These are phyloP conservation scores for Drosophila watanabei DNA, from an alignment of 1,140 invertebrate genomes.

Conservation along the genomic window DNA sequence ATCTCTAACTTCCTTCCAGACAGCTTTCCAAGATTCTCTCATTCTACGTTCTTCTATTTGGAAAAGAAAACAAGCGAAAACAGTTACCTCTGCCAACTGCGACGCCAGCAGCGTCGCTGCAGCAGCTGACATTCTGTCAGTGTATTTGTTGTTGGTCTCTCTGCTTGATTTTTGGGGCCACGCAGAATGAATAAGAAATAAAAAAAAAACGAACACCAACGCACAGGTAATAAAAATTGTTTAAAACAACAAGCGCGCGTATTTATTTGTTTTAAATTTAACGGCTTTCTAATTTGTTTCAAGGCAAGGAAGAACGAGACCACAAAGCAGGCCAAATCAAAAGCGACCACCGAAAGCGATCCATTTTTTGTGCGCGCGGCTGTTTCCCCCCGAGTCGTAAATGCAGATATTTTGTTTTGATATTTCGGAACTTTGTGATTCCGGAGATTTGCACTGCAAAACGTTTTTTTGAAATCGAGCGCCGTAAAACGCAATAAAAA, in stretches of 20 bases:
- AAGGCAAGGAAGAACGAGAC: constrained; percentile 55
- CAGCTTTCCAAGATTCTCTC: neutral
- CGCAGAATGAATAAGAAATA: constrained; percentile 1
- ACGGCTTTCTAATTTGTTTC: constrained; percentile 77
- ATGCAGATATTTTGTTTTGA: constrained; percentile 25
- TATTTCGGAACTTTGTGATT: constrained; percentile 8
- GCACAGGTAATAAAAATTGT: constrained; percentile 81
- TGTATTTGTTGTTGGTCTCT: constrained; percentile 16
- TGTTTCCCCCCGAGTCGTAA: constrained; percentile 36
- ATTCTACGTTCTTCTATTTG: constrained; percentile 36
- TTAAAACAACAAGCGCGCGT: constrained; percentile 74
- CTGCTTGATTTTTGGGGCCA: constrained; percentile 20
- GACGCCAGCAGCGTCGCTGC: neutral
- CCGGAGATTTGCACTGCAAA: constrained; percentile 21
- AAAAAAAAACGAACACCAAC: constrained; percentile 35
- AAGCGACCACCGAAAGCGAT: constrained; percentile 31
- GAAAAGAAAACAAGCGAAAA: neutral
- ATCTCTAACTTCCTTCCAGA: neutral
- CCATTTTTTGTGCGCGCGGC: constrained; percentile 40
- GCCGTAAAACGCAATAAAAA: constrained; percentile 25
- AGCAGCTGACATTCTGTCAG: constrained; percentile 47
- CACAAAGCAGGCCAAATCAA: constrained; percentile 52
- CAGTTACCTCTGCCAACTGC: constrained; percentile 26
- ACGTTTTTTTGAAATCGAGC: constrained; percentile 16
- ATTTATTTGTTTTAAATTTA: constrained; percentile 81